Evolutionary conservation across 2,888 invertebrate species (phyloP), one percentile per base, ranked within the genome.

Genomic region (Drosophila stalkeri): DNA sequence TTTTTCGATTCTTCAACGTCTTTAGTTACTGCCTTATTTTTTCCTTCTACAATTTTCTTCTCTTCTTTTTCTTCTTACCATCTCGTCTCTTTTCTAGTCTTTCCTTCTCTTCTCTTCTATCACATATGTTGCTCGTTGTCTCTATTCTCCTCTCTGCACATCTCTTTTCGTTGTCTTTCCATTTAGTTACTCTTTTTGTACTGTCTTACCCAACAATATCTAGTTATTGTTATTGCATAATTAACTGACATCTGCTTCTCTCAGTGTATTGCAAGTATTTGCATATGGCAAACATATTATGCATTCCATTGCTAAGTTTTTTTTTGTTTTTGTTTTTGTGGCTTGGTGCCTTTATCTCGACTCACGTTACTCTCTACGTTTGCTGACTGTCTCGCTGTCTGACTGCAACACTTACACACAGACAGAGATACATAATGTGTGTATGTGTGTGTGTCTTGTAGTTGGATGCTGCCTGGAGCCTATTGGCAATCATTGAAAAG

Each of bases 261-360:
- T 11, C 35, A 75, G 85, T 90, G 85, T 60, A 65, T 23, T 37
- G 8, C 27, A 68, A 63, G 60, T 75, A 79, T 75, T 90, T 90
- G 70, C 88, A 90, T 88, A 71, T 85, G 86, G 86, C 68, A 69
- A 80, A 71, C 80, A 77, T 75, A 88, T 77, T 77, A 87, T 88
- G 84, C 90, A 85, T 85, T 79, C 64, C 77, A 65, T 61, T 62
- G 71, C 60, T 37, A 41, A 54, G 63, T 46, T 80, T 66, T 46
- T 31, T 27, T 27, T 27, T 27, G 27, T 27, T 27, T 27, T 27
- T 27, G 27, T 3, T 27, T 27, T 31, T 43, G 31, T 43, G 11
- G 52, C 70, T 70, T 71, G 75, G 51, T 60, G 51, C 43, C 54
- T 51, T 46, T n/a, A 63, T 60, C 56, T 64, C 55, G 69, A n/a